Evolutionary conservation across 2,113 vertebrate species (phyloP).

Genomic region (Brachyhypopomus occidentalis): DNA sequence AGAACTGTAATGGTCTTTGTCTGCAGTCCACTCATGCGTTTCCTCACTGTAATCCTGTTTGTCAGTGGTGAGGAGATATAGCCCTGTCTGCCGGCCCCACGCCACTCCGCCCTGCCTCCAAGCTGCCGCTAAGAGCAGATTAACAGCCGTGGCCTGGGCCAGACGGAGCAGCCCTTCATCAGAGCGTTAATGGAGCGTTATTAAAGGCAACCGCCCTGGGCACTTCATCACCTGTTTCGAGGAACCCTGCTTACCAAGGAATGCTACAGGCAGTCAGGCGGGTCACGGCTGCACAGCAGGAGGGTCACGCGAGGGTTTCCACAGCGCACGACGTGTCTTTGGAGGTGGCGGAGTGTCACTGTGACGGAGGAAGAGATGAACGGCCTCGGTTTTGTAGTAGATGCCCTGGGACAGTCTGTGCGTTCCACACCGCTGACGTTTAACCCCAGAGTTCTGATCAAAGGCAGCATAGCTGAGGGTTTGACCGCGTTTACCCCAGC

Average conservation of each 20-base stretch:
- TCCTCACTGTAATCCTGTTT: conserved; percentile 56
- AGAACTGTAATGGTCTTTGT: conserved; percentile 60
- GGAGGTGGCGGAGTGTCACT: neutral
- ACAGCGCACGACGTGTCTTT: neutral
- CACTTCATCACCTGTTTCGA: conserved; percentile 59
- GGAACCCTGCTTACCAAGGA: conserved; percentile 1
- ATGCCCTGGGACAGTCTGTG: too few relatives aligned
- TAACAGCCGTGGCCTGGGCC: conserved; percentile 61
- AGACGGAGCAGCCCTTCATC: conserved; percentile 63
- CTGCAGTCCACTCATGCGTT: conserved; percentile 40
- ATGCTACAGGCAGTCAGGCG: neutral
- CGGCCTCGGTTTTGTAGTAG: too few relatives aligned
- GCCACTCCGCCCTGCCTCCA: conserved; percentile 32
- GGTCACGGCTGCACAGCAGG: neutral
- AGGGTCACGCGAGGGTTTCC: conserved; percentile 25
- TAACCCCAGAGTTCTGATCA: neutral
- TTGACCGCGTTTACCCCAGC: conserved; percentile 58
- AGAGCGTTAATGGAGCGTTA: conserved; percentile 67
- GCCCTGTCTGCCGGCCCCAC: conserved; percentile 56
- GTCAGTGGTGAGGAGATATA: conserved; percentile 65
- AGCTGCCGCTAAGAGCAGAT: conserved; percentile 62
- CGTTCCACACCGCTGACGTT: neutral
- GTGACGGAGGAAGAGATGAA: neutral
- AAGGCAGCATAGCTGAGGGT: neutral
- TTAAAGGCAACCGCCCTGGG: conserved; percentile 56